These are phyloP conservation scores for Drosophila picticornis DNA, from an alignment of 2,888 invertebrate genomes.

Conservation along the genomic window DNA sequence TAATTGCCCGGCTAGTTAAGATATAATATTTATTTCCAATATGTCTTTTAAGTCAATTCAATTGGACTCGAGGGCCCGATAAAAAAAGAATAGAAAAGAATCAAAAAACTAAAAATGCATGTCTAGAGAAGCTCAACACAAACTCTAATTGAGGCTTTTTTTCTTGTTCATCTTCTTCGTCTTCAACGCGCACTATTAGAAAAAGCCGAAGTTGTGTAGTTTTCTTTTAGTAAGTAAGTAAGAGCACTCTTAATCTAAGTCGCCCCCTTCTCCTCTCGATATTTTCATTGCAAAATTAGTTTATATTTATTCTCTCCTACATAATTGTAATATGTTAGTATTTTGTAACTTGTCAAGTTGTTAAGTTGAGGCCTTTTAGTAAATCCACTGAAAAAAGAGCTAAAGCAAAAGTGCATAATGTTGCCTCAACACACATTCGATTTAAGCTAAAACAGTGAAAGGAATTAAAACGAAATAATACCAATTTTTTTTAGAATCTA, in stretches of 20 bases:
- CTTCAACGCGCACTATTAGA: conserved; percentile 1
- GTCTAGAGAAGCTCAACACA: conserved; percentile 52
- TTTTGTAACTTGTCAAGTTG: conserved; percentile 71
- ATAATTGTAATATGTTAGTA: conserved; percentile 68
- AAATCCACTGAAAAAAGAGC: conserved; percentile 33
- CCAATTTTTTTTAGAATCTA: conserved; percentile 32
- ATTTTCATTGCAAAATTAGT: conserved; percentile 25
- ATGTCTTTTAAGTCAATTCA: conserved; percentile 42
- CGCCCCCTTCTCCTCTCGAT: conserved; percentile 18
- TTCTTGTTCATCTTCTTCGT: conserved; percentile 26
- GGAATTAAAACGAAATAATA: conserved; percentile 1
- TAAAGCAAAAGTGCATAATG: conserved; percentile 25
- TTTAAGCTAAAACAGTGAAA: conserved; percentile 32
- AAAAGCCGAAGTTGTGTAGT: conserved; percentile 1
- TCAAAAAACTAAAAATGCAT: conserved; percentile 5
- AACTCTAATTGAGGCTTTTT: conserved; percentile 44
- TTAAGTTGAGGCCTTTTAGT: conserved; percentile 74
- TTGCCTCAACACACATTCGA: conserved; percentile 54
- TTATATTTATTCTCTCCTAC: conserved; percentile 37
- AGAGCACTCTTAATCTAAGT: neutral
- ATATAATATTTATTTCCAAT: conserved; percentile 63
- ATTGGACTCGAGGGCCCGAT: conserved; percentile 25
- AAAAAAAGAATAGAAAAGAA: neutral
- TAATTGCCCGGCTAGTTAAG: conserved; percentile 41
- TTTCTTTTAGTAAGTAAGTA: neutral